A percentile compares a stretch with the other conserved stretches of the same genome.
phyloP scores from a whole-genome alignment of 2,888 invertebrate genomes.

The Lepidochrysops patricia region DNA sequence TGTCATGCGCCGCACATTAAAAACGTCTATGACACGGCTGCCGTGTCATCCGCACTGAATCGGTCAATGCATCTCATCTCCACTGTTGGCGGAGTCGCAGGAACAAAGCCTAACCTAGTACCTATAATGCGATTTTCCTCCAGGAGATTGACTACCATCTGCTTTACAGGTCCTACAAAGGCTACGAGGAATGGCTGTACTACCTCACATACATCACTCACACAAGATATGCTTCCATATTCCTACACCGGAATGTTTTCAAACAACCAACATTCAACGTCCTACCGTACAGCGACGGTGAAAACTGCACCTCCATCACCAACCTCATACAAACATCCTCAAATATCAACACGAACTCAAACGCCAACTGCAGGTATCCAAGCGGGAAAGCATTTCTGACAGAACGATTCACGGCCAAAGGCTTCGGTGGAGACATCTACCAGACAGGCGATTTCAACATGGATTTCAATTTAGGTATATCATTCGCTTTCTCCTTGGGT shows the following conservation, averaged over 20 bases:
- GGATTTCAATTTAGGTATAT: slow-evolving; percentile 86
- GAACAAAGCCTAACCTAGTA: no score
- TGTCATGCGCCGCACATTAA: no score
- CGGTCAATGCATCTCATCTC: no score
- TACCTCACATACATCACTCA: slow-evolving; percentile 87
- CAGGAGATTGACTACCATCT: no score
- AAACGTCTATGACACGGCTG: no score
- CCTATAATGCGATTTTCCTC: no score
- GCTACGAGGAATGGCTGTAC: slow-evolving; percentile 86
- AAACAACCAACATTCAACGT: slow-evolving; percentile 70
- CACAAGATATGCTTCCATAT: slow-evolving; percentile 85
- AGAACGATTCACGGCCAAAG: slow-evolving; percentile 79
- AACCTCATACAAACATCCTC: slow-evolving; percentile 72
- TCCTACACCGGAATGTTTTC: slow-evolving; percentile 83
- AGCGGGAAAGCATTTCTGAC: slow-evolving; percentile 82
- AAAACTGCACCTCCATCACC: slow-evolving; percentile 72
- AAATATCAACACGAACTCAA: slow-evolving; percentile 61
- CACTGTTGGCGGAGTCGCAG: no score
- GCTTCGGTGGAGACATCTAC: slow-evolving; percentile 70
- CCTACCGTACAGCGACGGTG: slow-evolving; percentile 63
- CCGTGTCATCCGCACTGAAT: no score
- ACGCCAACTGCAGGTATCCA: slow-evolving; percentile 78
- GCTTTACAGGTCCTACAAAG: slow-evolving; percentile 82
- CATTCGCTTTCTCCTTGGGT: slow-evolving; percentile 87
- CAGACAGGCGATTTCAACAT: slow-evolving; percentile 77